These are phyloP conservation scores for Hypanus sabinus DNA, from an alignment of 2,113 vertebrate genomes.

Conservation along the genomic window DNA sequence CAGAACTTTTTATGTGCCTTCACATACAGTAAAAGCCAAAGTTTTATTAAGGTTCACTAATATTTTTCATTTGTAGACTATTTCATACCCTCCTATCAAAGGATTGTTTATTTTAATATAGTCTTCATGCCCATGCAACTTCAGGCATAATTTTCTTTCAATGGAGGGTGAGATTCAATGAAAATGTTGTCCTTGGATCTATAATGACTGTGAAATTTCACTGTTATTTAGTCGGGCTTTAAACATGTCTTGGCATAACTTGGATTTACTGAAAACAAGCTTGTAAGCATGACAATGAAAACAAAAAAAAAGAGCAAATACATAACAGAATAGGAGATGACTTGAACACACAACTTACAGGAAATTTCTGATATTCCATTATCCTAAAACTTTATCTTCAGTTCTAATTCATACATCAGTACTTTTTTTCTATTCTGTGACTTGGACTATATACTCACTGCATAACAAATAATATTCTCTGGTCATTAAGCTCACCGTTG, in stretches of 20 bases:
- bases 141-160: neutral
- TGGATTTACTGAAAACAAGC: neutral
- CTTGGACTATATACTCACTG: neutral
- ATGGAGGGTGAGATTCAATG: neutral
- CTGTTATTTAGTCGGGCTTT: neutral
- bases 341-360: neutral
- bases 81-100: neutral
- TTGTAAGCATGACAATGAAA: neutral
- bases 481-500: neutral
- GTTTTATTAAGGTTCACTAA: neutral
- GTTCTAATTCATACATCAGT: neutral
- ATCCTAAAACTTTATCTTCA: neutral
- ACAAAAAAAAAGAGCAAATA: neutral
- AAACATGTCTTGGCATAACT: neutral
- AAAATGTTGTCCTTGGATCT: neutral
- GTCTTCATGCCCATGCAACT: neutral
- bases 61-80: neutral
- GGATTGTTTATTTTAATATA: neutral
- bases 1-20: neutral
- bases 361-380: neutral
- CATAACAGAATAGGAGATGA: neutral
- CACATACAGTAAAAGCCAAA: neutral
- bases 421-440: neutral
- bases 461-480: neutral
- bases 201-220: neutral